Percentiles rank a stretch among this genome's conserved stretches.
Evolutionary conservation across 2,888 invertebrate genomes (phyloP).

Genomic region (Ormyrus thymus): DNA sequence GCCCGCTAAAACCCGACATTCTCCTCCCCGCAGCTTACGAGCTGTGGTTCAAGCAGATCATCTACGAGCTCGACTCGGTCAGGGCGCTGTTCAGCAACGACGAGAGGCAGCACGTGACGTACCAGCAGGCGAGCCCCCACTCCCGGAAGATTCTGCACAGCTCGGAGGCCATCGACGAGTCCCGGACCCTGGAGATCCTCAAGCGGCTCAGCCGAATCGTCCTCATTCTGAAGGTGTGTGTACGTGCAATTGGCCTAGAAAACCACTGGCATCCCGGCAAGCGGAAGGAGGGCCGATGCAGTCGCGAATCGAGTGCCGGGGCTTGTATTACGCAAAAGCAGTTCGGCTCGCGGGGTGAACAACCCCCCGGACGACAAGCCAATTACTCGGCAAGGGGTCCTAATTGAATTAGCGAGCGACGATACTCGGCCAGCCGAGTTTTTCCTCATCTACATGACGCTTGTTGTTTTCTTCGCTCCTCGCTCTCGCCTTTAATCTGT

Average conservation of each 20-base stretch:
- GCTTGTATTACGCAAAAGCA: no score
- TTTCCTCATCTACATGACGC: conserved; percentile 21
- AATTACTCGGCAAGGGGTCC: conserved; percentile 62
- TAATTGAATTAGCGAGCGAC: conserved; percentile 63
- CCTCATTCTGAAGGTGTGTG: conserved; percentile 89
- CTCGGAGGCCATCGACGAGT: conserved; percentile 86
- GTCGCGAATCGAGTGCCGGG: no score
- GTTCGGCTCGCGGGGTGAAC: conserved; percentile 57
- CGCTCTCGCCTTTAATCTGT: conserved; percentile 1
- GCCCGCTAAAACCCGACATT: not conserved
- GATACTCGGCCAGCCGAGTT: conserved; percentile 25
- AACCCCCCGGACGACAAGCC: conserved; percentile 64
- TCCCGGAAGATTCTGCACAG: conserved; percentile 49
- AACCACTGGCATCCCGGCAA: no score
- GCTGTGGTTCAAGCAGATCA: conserved; percentile 99
- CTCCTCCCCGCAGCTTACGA: conserved; percentile 90
- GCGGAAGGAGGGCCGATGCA: no score
- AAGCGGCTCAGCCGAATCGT: conserved; percentile 94
- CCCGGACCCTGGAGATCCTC: conserved; percentile 93
- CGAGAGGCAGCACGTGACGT: conserved; percentile 67
- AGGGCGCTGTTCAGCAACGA: conserved; percentile 83
- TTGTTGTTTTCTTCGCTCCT: conserved; percentile 24
- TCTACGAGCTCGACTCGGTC: conserved; percentile 96
- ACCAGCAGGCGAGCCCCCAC: not conserved
- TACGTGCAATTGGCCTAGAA: no score